These are phyloP conservation scores for Halcyon senegalensis DNA, from an alignment of 2,113 vertebrate species.

Conservation along the genomic window DNA sequence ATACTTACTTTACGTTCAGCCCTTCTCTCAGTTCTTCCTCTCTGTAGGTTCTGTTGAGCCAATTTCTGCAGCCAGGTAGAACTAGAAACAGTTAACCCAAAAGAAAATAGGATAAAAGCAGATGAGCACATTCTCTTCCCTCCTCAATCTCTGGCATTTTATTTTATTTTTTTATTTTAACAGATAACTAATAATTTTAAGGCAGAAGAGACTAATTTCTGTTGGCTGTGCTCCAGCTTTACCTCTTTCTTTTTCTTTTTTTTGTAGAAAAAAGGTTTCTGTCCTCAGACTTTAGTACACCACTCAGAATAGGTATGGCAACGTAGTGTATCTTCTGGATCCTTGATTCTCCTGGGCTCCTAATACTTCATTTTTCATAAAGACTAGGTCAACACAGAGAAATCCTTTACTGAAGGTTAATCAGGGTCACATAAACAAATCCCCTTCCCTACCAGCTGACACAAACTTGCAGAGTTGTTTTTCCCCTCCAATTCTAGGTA, in stretches of 20 bases:
- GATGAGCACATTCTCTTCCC: background rate
- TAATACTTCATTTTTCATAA: background rate
- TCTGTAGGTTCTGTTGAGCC: background rate
- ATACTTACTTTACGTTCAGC: background rate
- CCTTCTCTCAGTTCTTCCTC: background rate
- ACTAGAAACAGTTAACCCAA: background rate
- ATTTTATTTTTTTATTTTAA: background rate
- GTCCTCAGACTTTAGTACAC: background rate
- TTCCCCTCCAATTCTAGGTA: background rate
- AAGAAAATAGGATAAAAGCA: background rate
- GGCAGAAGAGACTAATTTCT: background rate
- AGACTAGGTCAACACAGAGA: background rate
- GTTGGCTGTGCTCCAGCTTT: background rate
- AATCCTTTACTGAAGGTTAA: background rate
- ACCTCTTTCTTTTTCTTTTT: background rate
- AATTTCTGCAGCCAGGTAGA: background rate
- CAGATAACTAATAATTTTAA: background rate
- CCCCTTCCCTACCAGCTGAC: background rate
- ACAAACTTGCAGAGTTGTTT: background rate
- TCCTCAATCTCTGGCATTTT: background rate
- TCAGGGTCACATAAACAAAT: background rate
- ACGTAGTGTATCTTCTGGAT: background rate
- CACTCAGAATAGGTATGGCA: background rate
- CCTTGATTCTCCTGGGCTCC: background rate
- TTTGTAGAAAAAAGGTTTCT: background rate